Base-by-base conservation (phyloP, 2,888 invertebrate genomes). In the Pherbina coryleti region DNA sequence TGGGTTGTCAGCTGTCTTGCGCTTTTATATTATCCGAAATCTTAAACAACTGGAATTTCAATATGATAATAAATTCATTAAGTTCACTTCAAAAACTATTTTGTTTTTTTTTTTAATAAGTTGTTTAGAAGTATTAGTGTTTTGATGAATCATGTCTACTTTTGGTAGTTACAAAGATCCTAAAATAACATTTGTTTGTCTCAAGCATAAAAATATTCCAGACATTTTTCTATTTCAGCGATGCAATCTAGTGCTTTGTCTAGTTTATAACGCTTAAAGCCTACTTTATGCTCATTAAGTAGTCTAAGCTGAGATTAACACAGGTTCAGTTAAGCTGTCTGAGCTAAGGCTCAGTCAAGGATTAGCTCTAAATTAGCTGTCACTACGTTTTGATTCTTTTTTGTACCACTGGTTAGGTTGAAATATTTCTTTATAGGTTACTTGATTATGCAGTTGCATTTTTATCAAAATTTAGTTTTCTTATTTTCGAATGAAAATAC, bases 231-330 rank as follows among this genome's bases (percentile, higher is more conserved):
- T 53, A 70, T 25, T 70, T 70, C 44, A 53, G 28, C 53, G 55
- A 9, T 25, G 11, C 11, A 31, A 17, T 28, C 28, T 17, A 64
- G 44, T 19, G 19, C 19, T 34, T 75, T 31, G 14, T n/a, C 34
- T 17, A 44, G 22, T 22, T 75, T 37, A 53, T 64, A 22, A 22
- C 73, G 22, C 64, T 70, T 70, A 11, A 34, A 55, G 31, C 14
- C 72, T 34, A 34, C 55, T 77, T 73, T 55, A 71, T 3, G 71
- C 55, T 72, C 71, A 72, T 66, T 77, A 72, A 28, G 55, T 22
- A 55, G 72, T 66, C 31, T 77, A 44, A 72, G 57, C 37, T 57
- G 49, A 66, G 72, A 72, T 77, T 73, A 72, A 62, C 5, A 31
- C 49, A 11, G 37, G 22, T 28, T 60, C 17, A 28, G 25, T 25